Percentiles rank a stretch among this genome's conserved stretches.
phyloP scores from a whole-genome alignment of 1,140 invertebrate genomes.

The Callitettix versicolor region DNA sequence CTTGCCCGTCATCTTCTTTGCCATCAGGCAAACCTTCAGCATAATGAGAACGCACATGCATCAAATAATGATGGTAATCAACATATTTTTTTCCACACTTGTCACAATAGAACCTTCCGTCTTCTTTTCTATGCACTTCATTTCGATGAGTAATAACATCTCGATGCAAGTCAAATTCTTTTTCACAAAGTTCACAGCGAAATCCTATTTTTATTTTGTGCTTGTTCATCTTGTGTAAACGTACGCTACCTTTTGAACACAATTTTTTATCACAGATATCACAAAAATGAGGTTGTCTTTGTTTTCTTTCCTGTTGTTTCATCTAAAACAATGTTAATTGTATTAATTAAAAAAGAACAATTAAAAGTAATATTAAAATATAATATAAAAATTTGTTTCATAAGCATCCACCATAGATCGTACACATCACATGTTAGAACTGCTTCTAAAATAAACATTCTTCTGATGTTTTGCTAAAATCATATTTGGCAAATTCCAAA shows the following conservation, averaged over 20 bases:
- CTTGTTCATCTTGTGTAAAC: conserved; percentile 6
- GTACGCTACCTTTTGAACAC: conserved; percentile 3
- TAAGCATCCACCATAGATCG: too few species aligned
- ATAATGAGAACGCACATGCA: neutral
- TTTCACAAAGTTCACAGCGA: conserved; percentile 1
- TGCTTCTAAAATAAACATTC: too few species aligned
- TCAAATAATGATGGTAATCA: neutral
- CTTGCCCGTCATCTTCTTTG: neutral
- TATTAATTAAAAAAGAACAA: too few species aligned
- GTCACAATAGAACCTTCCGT: conserved; percentile 4
- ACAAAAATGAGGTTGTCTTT: conserved; percentile 9
- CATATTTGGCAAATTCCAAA: too few species aligned
- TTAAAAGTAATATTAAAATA: too few species aligned
- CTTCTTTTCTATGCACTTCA: neutral
- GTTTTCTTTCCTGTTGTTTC: neutral
- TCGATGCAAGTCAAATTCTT: conserved; percentile 4
- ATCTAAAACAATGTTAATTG: too few species aligned
- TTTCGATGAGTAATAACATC: conserved; percentile 5
- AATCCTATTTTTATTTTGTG: conserved; percentile 7
- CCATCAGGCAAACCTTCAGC: neutral
- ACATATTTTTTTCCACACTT: neutral
- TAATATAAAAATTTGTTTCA: too few species aligned
- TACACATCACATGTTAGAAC: too few species aligned
- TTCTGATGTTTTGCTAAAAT: too few species aligned
- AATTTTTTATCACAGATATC: conserved; percentile 14